A percentile compares a stretch with the other conserved stretches of the same genome.
Conservation (phyloP, 2,797 vertebrate species). For the Bufotes viridis region DNA sequence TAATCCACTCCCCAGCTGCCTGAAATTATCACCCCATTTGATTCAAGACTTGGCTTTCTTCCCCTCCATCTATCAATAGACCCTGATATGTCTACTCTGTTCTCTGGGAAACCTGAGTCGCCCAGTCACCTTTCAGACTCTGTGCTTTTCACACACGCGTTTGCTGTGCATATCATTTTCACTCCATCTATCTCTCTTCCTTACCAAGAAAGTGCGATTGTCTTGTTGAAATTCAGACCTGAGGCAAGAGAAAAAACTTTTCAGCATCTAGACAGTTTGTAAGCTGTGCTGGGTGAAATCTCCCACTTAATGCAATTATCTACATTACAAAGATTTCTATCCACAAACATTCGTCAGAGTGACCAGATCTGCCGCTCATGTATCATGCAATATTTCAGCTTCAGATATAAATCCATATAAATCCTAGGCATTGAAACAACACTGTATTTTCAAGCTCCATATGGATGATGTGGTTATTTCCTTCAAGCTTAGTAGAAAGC, state of each 20-base stretch:
- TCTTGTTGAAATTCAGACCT: slow-evolving; percentile 63
- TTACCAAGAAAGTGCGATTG: slow-evolving; percentile 56
- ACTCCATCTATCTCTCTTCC: slow-evolving; percentile 55
- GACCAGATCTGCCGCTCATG: slow-evolving; percentile 10
- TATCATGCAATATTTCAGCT: background rate
- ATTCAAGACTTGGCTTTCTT: slow-evolving; percentile 60
- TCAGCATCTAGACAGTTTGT: slow-evolving; percentile 35
- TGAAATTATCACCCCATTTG: slow-evolving; percentile 63
- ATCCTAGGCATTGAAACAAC: slow-evolving; percentile 10
- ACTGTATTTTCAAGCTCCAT: slow-evolving; percentile 24
- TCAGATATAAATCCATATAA: slow-evolving; percentile 4
- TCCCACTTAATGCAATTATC: slow-evolving; percentile 44
- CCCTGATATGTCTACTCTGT: slow-evolving; percentile 53
- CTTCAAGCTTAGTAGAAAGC: background rate
- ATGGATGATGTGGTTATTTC: slow-evolving; percentile 9
- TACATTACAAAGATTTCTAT: slow-evolving; percentile 16
- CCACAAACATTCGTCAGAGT: slow-evolving; percentile 16
- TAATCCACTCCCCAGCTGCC: slow-evolving; percentile 62
- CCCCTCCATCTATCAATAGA: slow-evolving; percentile 56
- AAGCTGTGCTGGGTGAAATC: slow-evolving; percentile 23
- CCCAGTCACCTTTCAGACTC: slow-evolving; percentile 46
- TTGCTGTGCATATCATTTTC: slow-evolving; percentile 61
- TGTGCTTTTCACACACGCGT: slow-evolving; percentile 46
- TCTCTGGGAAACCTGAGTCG: slow-evolving; percentile 52
- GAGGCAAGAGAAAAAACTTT: slow-evolving; percentile 46